Conservation (phyloP, 2,888 invertebrate species). For the Fissipunctia ypsillon region DNA sequence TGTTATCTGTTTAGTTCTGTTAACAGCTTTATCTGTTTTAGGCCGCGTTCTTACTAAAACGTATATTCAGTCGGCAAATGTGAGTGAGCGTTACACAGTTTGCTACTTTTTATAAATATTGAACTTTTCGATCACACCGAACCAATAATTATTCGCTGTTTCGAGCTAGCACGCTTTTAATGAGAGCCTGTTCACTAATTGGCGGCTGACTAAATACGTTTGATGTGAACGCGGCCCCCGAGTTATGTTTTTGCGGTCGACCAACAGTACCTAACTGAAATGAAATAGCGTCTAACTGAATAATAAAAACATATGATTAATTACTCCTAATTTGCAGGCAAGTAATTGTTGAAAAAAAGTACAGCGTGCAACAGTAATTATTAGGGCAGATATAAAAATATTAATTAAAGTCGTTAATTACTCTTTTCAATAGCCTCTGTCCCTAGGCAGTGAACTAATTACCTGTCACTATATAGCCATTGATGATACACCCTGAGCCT, state of each 20-base stretch:
- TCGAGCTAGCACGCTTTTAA: background rate
- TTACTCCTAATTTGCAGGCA: background rate
- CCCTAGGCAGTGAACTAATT: slow-evolving; percentile 33
- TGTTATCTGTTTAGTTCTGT: no score
- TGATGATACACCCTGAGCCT: slow-evolving; percentile 17
- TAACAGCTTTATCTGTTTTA: background rate
- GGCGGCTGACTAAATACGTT: background rate
- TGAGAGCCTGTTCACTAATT: background rate
- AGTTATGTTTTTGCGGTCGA: no score
- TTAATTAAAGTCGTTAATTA: slow-evolving; percentile 33
- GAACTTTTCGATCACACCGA: background rate
- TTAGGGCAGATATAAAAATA: background rate
- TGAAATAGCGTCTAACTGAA: background rate
- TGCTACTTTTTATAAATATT: background rate
- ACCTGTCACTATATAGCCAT: slow-evolving; percentile 15
- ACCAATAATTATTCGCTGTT: background rate
- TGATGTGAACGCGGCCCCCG: no score
- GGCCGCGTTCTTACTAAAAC: background rate
- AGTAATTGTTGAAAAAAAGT: background rate
- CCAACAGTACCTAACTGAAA: background rate
- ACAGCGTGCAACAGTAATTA: background rate
- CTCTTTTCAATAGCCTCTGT: slow-evolving; percentile 26
- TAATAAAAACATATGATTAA: slow-evolving; percentile 4
- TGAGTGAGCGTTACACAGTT: background rate
- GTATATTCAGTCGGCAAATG: background rate